Base-by-base conservation (phyloP, 2,888 invertebrate genomes). In the Drosophila vallismaia region DNA sequence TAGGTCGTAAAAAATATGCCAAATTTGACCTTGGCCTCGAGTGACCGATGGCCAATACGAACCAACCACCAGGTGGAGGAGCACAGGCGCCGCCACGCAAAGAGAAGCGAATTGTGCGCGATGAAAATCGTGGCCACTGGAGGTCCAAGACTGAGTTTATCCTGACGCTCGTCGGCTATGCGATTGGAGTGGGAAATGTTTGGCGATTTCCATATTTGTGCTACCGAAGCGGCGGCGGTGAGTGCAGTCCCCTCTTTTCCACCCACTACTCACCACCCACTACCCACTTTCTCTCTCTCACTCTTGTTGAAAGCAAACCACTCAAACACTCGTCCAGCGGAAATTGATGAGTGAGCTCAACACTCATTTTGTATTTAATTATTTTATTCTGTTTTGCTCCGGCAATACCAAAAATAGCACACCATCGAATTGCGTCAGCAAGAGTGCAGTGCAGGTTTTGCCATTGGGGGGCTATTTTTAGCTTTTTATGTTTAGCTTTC, bases 131-230 rank as follows among this genome's bases (percentile, higher is more conserved):
- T 40, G 96, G 95, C 45, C 93, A 94, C 72, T 96, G 96, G 96
- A 94, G 93, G 19, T 94, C 92, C 69, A 95, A 96, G 92, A 92
- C 94, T 12, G 96, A 97, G 91, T 97, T 96, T 90, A 91, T 97
- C 38, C 92, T 97, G 58, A 95, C 96, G 28, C 96, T 96, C 83
- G 93, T 97, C 54, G 97, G 97, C 26, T 96, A 96, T 86, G 96
- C 96, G 4, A 96, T 97, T 54, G 97, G 97, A 49, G 95, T 97
- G 64, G 96, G 97, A 63, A 97, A 97, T 90, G 94, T 97, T 9
- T 96, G 96, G 96, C 93, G 97, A 74, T 97, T 97, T 91, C 97
- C 97, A 0, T 97, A 97, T 90, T 92, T 97, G 60, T 96, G 96
- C 89, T 97, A 96, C 90, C 94, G 95, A 86, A 97, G 96, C 91